A percentile compares a stretch with the other conserved stretches of the same genome.
Evolutionary conservation across 2,888 invertebrate species (phyloP).

Genomic region (Caenorhabditis angaria): DNA sequence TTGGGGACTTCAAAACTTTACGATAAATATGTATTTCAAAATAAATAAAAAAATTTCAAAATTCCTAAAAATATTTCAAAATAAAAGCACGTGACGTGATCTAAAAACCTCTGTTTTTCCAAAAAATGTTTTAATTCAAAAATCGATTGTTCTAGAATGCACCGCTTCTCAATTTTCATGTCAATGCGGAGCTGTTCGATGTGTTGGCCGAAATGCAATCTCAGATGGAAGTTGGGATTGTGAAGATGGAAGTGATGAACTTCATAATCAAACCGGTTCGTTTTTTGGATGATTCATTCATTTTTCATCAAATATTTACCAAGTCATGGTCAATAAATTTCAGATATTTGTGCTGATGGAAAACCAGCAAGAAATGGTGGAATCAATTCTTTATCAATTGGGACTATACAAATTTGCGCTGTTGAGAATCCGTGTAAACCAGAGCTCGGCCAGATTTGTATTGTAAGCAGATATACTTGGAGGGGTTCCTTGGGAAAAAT

Average conservation of each 20-base stretch:
- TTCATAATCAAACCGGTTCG: conserved; percentile 2
- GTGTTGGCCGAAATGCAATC: conserved; percentile 72
- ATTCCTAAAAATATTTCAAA: too few species aligned
- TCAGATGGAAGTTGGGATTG: conserved; percentile 72
- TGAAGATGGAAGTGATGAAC: conserved; percentile 58
- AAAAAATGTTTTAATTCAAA: not conserved
- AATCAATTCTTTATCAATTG: conserved; percentile 34
- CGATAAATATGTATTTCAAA: too few species aligned
- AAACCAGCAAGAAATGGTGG: conserved; percentile 28
- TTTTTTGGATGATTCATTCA: not conserved
- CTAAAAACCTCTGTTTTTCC: too few species aligned
- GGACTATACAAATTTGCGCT: conserved; percentile 47
- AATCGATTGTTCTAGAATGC: conserved; percentile 70
- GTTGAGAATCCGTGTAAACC: conserved; percentile 46
- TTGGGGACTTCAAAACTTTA: too few species aligned
- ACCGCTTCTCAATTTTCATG: conserved; percentile 73
- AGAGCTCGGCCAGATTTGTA: conserved; percentile 67
- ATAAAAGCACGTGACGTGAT: too few species aligned
- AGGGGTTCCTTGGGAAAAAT: not conserved
- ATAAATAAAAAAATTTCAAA: too few species aligned
- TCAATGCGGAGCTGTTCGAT: conserved; percentile 74
- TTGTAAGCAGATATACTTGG: conserved; percentile 50
- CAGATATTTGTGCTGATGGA: conserved; percentile 37
- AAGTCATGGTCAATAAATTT: conserved; percentile 2
- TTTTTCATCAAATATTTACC: not conserved